Evolutionary conservation across 2,113 vertebrate species (phyloP), one percentile per base, ranked within the genome.

Genomic region (Oncorhynchus masou): DNA sequence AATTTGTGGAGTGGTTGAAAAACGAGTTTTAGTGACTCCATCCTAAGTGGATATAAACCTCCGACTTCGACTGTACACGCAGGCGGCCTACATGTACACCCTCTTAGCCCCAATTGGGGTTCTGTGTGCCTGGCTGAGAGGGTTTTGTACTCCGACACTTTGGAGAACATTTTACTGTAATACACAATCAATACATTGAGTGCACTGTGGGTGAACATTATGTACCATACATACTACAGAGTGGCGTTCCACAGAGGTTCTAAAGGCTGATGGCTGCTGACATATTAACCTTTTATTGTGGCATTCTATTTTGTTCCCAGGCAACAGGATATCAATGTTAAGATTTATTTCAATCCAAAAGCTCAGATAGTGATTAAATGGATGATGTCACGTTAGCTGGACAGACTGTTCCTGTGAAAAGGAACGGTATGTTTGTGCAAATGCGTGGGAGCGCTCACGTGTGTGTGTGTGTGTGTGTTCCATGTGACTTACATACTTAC

Each of bases 331-430:
- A 76, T 80, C 24, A 77, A 29, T 62, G 13, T 71, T 25, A 60
- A 45, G 70, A 65, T 81, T 79, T 83, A 79, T 83, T 83, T 72
- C 73, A 83, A 81, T 81, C 65, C 59, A 45, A 64, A 45, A 20
- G 12, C 39, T 67, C 74, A 67, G 54, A 68, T 74, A 39, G 73
- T 59, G 67, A 71, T 69, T 68, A 71, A 70, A 79, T 81, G 71
- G 54, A 71, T 67, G 71, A 71, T 68, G 66, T 78, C 25, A 20
- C 71, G 57, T 84, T 76, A 70, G 74, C 54, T 68, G 59, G 71
- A 48, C 65, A 45, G 51, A 31, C 39, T 24, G 62, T 39, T 54
- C 68, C 31, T 64, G 54, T 29, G 15, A 39, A 59, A 15, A 71
- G 60, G 49, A 9, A 15, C 19, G 31, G 15, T n/a, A 16, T 24